Percentiles rank a stretch among this genome's conserved stretches.
phyloP scores from a whole-genome alignment of 2,797 vertebrate genomes.

The Urophycis tenuis region DNA sequence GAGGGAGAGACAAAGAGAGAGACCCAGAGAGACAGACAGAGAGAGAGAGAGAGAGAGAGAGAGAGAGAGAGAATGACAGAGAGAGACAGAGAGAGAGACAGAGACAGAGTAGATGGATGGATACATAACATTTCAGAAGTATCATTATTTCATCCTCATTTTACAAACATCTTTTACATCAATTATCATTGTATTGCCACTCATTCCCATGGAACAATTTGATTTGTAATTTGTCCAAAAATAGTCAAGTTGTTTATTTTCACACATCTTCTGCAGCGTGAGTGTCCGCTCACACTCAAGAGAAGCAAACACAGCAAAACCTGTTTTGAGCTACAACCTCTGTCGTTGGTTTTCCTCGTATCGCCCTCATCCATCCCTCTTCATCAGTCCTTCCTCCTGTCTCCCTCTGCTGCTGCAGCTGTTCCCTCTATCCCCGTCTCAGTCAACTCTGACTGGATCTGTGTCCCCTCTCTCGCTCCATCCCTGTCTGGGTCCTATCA shows the following conservation, averaged over 20 bases:
- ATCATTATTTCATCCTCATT: not conserved
- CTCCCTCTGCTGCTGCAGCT: not conserved
- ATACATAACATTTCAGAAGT: not conserved
- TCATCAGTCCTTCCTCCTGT: not conserved
- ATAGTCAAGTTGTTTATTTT: too few relatives aligned
- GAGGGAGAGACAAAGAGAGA: too few relatives aligned
- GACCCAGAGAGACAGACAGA: too few relatives aligned
- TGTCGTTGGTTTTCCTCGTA: not conserved
- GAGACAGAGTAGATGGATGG: too few relatives aligned
- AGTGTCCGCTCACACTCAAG: not conserved
- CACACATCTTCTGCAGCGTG: too few relatives aligned
- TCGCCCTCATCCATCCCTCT: not conserved
- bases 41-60: too few relatives aligned
- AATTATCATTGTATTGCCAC: not conserved
- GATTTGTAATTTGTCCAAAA: not conserved
- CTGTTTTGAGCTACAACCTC: not conserved
- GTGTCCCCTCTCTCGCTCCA: slow-evolving; percentile 19
- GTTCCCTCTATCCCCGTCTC: slow-evolving; percentile 62
- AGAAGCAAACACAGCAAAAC: not conserved
- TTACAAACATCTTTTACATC: not conserved
- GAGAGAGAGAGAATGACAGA: too few relatives aligned
- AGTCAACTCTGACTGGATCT: slow-evolving; percentile 14
- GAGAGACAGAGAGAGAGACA: too few relatives aligned
- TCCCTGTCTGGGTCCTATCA: slow-evolving; percentile 49
- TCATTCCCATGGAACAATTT: not conserved